Evolutionary conservation across 2,113 vertebrate species (phyloP).

Genomic region (Rhagologus leucostigma): DNA sequence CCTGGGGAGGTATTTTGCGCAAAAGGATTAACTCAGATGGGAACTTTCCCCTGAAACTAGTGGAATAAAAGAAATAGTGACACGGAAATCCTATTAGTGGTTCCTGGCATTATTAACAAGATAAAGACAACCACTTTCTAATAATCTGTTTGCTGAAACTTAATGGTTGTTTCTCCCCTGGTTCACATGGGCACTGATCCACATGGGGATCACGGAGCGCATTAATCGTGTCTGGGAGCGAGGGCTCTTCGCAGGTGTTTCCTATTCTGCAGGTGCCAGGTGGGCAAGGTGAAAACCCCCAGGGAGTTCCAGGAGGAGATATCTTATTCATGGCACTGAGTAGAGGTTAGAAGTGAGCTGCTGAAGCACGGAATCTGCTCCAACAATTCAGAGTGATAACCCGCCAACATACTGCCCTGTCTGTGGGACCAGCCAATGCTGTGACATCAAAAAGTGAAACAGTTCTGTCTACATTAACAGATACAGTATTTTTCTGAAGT

Average conservation of each 20-base stretch:
- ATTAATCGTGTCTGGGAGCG: background rate
- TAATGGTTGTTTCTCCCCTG: background rate
- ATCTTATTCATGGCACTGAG: background rate
- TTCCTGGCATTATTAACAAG: background rate
- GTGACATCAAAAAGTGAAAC: background rate
- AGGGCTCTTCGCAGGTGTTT: background rate
- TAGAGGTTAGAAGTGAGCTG: background rate
- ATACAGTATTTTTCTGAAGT: background rate
- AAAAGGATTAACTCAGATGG: constrained; percentile 31
- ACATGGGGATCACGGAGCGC: background rate
- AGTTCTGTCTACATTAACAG: background rate
- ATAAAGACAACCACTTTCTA: background rate
- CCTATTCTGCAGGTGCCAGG: background rate
- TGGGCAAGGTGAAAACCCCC: background rate
- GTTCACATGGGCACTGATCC: background rate
- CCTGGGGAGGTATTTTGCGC: background rate
- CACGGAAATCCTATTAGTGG: constrained; percentile 24
- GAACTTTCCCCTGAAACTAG: constrained; percentile 24
- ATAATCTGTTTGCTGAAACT: constrained; percentile 6
- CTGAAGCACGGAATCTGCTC: background rate
- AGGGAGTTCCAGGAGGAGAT: background rate
- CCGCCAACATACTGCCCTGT: background rate
- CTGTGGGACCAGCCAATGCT: background rate
- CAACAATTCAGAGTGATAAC: background rate
- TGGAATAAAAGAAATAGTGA: background rate